phyloP scores from a whole-genome alignment of 2,888 invertebrate genomes.

The Macaria notata region DNA sequence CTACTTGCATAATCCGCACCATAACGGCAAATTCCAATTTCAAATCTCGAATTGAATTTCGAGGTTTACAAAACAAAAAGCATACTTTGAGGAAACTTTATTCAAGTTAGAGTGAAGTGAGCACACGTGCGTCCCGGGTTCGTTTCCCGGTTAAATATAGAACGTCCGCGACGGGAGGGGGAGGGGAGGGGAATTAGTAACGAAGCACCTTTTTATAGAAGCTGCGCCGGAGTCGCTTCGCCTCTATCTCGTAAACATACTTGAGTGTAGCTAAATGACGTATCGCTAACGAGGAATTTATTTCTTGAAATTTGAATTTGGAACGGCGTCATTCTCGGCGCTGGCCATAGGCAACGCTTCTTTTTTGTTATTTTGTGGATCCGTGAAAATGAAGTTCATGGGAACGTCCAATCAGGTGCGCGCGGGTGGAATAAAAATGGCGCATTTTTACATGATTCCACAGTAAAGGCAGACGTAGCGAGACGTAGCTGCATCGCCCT shows the following conservation, averaged over 20 bases:
- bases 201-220: slow-evolving; percentile 80
- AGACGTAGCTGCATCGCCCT: slow-evolving; percentile 52
- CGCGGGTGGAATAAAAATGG: slow-evolving; percentile 76
- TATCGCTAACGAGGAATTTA: slow-evolving; percentile 23
- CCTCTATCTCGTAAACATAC: slow-evolving; percentile 40
- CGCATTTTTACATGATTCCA: slow-evolving; percentile 77
- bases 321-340: slow-evolving; percentile 32
- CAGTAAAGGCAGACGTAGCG: slow-evolving; percentile 74
- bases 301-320: slow-evolving; percentile 37
- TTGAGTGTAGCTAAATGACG: slow-evolving; percentile 37
- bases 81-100: slow-evolving; percentile 49
- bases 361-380: slow-evolving; percentile 10
- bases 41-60: slow-evolving; percentile 32
- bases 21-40: slow-evolving; percentile 27
- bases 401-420: slow-evolving; percentile 75
- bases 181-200: slow-evolving; percentile 55
- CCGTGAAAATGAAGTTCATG: slow-evolving; percentile 78
- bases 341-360: slow-evolving; percentile 46
- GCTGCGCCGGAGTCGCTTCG: slow-evolving; percentile 54
- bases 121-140: slow-evolving; percentile 72
- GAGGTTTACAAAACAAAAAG: slow-evolving; percentile 27
- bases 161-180: slow-evolving; percentile 42
- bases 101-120: slow-evolving; percentile 75
- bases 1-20: slow-evolving; percentile 32
- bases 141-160: slow-evolving; percentile 76